Base-by-base conservation (phyloP, 2,113 vertebrate genomes). In the Caranx melampygus region DNA sequence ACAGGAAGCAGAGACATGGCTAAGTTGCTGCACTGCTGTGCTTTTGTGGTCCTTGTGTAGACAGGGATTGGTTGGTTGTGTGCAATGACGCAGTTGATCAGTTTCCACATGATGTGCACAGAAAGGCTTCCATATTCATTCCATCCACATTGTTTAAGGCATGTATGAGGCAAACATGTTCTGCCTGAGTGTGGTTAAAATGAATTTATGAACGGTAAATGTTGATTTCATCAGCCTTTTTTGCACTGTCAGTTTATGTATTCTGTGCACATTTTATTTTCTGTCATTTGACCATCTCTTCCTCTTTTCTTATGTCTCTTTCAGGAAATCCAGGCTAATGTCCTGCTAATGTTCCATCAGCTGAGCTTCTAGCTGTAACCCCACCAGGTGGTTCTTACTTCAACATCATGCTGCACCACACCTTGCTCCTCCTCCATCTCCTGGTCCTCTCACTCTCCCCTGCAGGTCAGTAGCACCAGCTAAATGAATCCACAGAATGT, bases 341-440 rank as follows among this genome's bases (percentile, higher is more conserved):
- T 88, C 72, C 89, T 88, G 91, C 94, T 93, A 57, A 95, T 95
- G 93, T 92, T 83, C 85, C 92, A 86, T 79, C 86, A 76, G 72
- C 89, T 72, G 81, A 83, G 84, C 49, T 75, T 90, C 76, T 88
- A 83, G 85, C 82, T 82, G 81, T 82, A 86, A 87, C 84, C 88
- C 81, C 91, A 77, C 65, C 82, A 83, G 90, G 93, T 87, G 90
- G 85, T 86, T 85, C 78, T 87, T 77, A 67, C 80, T 66, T 69
- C 79, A 89, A 78, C 93, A 94, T 82, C 91, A 95, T 95, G 95
- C 87, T 85, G 75, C 83, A 67, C 86, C 84, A 92, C 79, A 40
- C 70, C 66, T 76, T 93, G 79, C 92, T 94, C 86, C 86, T 94
- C 86, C 86, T 95, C 35, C 83, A 74, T 49, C 78, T 94, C 69